Base-by-base conservation (phyloP, 2,797 vertebrate genomes). In the Caiman crocodilus region DNA sequence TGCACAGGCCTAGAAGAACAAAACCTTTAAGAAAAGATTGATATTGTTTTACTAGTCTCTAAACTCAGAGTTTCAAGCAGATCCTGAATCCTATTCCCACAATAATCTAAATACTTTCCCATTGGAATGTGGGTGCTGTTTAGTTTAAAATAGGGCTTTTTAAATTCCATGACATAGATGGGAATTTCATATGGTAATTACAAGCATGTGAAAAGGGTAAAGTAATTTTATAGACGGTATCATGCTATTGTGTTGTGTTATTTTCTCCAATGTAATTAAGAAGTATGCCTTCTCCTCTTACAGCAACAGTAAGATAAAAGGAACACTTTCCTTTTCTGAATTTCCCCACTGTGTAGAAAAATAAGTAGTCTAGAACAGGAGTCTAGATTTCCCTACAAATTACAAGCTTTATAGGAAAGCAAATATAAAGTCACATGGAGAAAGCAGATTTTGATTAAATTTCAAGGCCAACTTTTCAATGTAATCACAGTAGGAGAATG, bases 201-300 rank as follows among this genome's bases (percentile, higher is more conserved):
- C 7, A 50, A 64, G 50, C 0, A 0, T 7, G 21, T 26, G 23
- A 73, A 73, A 20, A 50, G 42, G 14, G 35, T 73, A 60, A 2
- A 6, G 35, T 73, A 60, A 2, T 25, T 13, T 7, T 57, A 73
- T 11, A 50, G 42, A 50, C 10, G 42, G 42, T 74, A 90, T 61
- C 74, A 50, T 93, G 32, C 79, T 82, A 60, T 83, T 83, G 78
- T 56, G 25, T 81, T 75, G 15, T 1, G 57, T 32, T 84, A 57
- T 42, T 83, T 59, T 35, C 85, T 75, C 60, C 32, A 73, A 28
- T 82, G 80, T 58, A 32, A 73, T 89, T 85, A 14, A 80, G 61
- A 59, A 85, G 32, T 4, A 59, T 5, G 61, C 2, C 35, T 61
- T 6, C n/a, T 2, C 0, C 14, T 82, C 9, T 28, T 25, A 25